phyloP scores from a whole-genome alignment of 2,797 vertebrate genomes.

The Acrossocheilus wenchowensis region DNA sequence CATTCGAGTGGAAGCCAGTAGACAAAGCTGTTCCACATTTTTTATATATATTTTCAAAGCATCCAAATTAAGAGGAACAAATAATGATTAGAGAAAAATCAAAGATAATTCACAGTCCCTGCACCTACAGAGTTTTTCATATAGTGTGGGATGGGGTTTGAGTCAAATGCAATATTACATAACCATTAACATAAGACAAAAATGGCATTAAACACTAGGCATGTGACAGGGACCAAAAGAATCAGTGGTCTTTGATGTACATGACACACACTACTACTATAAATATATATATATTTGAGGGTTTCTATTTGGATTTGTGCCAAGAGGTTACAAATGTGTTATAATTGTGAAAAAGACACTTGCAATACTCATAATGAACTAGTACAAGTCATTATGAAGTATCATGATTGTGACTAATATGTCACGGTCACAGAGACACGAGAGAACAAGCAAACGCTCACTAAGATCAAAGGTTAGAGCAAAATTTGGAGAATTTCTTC shows the following conservation, averaged over 20 bases:
- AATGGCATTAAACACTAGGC: background rate
- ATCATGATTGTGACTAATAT: slow-evolving; percentile 51
- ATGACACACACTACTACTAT: slow-evolving; percentile 14
- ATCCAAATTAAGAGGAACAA: slow-evolving; percentile 14
- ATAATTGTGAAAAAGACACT: slow-evolving; percentile 36
- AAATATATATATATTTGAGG: background rate
- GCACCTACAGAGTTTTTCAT: slow-evolving; percentile 17
- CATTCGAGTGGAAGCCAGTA: background rate
- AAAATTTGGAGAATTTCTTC: slow-evolving; percentile 1
- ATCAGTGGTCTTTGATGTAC: slow-evolving; percentile 17
- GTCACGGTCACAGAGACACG: slow-evolving; percentile 37
- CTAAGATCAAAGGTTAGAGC: slow-evolving; percentile 22
- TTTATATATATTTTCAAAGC: background rate
- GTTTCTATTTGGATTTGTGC: slow-evolving; percentile 43
- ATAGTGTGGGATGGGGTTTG: slow-evolving; percentile 32
- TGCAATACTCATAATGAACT: slow-evolving; percentile 39
- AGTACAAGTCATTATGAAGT: slow-evolving; percentile 41
- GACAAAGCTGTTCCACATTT: background rate
- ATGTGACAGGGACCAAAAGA: slow-evolving; percentile 14
- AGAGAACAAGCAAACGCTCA: slow-evolving; percentile 11
- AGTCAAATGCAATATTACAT: slow-evolving; percentile 45
- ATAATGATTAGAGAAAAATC: background rate
- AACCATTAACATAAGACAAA: slow-evolving; percentile 36
- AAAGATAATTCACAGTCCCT: background rate
- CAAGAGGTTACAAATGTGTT: slow-evolving; percentile 36